Evolutionary conservation across 2,797 vertebrate genomes (phyloP), one percentile per base, ranked within the genome.

Genomic region (Anabas testudineus): DNA sequence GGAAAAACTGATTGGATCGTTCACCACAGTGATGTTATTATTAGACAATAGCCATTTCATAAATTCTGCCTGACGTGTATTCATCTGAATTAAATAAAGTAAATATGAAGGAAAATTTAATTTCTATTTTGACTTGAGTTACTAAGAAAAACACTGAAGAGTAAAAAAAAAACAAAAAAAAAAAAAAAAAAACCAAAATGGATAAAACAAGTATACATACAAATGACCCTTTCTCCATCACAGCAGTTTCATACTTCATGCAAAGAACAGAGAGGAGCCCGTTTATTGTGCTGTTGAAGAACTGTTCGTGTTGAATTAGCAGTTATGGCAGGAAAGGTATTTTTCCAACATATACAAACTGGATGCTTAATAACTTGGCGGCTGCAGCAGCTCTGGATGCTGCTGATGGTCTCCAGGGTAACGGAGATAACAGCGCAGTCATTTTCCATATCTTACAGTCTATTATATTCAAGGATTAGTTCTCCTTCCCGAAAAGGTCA

Each of bases 401-500:
- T 78, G 94, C 94, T 95, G 96, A 98, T 97, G 95, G 97, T 99
- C 95, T 95, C 96, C 95, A 95, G 93, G 95, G 96, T 88, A 96
- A 99, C 97, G 10, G 76, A 94, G 97, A 99, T 97, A 97, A 96
- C 93, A 90, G 94, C 87, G 77, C 95, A 95, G 95, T 89, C 95
- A 95, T 97, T 96, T 96, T 96, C 95, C 96, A 96, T 96, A 96
- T 98, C 96, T 95, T 95, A 94, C 95, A 96, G 95, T 96, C 95
- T 95, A 96, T 97, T 97, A 97, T 96, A 96, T 95, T 92, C 95
- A 94, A 94, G 96, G 96, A 98, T 98, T 98, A 98, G 95, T 96
- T 96, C 95, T 95, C 95, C 94, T 95, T 95, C 94, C 94, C 94
- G 91, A 92, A 97, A 97, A 98, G 97, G 97, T 98, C 97, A 96